These are phyloP conservation scores for Amazonetta brasiliensis DNA, from an alignment of 2,797 vertebrate species.

Conservation along the genomic window DNA sequence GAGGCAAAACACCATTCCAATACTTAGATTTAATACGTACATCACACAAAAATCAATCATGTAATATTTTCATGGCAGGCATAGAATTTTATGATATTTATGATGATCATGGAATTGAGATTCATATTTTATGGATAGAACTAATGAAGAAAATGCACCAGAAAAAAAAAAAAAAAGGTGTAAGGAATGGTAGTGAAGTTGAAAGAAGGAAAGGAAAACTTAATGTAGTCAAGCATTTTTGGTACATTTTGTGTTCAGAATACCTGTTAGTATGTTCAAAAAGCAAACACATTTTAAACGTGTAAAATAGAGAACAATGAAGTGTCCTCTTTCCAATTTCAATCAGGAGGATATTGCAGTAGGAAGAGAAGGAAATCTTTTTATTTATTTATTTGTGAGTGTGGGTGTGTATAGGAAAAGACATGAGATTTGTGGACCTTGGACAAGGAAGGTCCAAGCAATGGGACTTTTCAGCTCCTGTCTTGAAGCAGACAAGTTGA, in stretches of 20 bases:
- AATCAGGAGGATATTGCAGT: background rate
- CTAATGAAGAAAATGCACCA: conserved; percentile 75
- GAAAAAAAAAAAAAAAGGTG: conserved; percentile 49
- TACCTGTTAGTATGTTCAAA: background rate
- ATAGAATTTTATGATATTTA: conserved; percentile 85
- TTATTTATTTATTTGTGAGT: background rate
- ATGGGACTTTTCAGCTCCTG: conserved; percentile 1
- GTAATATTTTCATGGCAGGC: conserved; percentile 80
- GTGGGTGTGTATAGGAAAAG: background rate
- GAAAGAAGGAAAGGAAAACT: conserved; percentile 26
- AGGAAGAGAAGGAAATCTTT: background rate
- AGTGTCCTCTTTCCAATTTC: rapidly evolving
- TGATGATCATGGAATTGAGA: conserved; percentile 79
- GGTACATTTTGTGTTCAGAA: background rate
- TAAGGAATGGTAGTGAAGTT: background rate
- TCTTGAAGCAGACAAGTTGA: conserved; percentile 4
- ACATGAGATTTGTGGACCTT: background rate
- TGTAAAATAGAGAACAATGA: background rate
- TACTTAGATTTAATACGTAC: conserved; percentile 69
- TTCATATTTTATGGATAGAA: conserved; percentile 80
- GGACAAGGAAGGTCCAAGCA: background rate
- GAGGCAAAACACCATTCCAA: conserved; percentile 68
- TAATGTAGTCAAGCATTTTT: conserved; percentile 28
- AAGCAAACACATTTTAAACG: background rate
- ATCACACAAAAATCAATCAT: conserved; percentile 81